phyloP scores from a whole-genome alignment of 2,113 vertebrate species.

The Brevimyrus niger region DNA sequence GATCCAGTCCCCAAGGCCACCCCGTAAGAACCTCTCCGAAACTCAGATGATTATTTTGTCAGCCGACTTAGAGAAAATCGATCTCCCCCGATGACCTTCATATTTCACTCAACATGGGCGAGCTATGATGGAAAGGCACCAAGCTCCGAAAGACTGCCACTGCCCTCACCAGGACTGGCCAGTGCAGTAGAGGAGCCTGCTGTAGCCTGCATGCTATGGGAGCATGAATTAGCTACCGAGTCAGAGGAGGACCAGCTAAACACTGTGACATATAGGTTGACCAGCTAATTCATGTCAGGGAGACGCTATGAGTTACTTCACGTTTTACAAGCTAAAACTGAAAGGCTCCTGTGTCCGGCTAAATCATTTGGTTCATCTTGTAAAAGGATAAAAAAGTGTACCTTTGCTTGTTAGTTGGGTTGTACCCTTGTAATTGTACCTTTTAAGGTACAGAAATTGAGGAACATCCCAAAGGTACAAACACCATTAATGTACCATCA shows the following conservation, averaged over 20 bases:
- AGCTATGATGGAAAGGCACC: background rate
- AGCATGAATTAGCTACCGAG: background rate
- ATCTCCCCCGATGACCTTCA: background rate
- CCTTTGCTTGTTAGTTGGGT: no score
- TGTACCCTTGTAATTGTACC: no score
- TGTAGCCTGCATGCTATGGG: background rate
- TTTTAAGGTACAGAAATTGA: no score
- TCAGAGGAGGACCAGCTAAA: background rate
- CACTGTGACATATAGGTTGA: background rate
- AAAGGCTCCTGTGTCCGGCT: no score
- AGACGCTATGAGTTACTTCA: background rate
- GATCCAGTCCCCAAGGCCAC: background rate
- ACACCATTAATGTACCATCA: no score
- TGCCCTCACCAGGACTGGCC: background rate
- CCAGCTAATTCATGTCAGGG: background rate
- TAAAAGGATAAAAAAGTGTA: no score
- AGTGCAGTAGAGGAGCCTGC: background rate
- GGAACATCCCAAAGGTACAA: no score
- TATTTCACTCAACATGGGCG: background rate
- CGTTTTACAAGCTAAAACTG: background rate
- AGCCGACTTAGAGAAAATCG: background rate
- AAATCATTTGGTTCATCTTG: no score
- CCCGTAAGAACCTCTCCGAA: background rate
- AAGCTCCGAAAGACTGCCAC: background rate
- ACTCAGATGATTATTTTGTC: background rate